phyloP scores from a whole-genome alignment of 2,797 vertebrate genomes.

The Cottoperca gobio region DNA sequence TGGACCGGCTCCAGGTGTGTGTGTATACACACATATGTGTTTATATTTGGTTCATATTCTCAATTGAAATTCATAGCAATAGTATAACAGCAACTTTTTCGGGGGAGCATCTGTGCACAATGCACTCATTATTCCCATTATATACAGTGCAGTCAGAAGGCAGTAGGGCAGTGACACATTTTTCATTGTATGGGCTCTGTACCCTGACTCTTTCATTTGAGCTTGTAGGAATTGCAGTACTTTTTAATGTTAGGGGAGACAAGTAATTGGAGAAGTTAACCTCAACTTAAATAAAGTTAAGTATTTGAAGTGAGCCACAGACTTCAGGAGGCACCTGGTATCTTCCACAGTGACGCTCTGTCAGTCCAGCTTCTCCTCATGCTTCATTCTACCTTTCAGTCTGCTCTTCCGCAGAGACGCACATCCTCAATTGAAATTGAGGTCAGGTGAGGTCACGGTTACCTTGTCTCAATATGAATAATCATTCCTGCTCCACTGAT shows the following conservation, averaged over 20 bases:
- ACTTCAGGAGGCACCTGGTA: not conserved
- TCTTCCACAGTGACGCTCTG: not conserved
- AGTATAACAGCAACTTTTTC: not conserved
- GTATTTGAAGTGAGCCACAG: not conserved
- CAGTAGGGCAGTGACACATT: not conserved
- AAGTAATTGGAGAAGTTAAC: not conserved
- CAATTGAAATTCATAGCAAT: not conserved
- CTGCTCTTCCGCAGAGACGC: not conserved
- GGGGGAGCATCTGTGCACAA: constrained; percentile 3
- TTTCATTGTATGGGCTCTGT: not conserved
- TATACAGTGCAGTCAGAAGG: not conserved
- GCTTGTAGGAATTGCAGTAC: not conserved
- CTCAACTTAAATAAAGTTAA: not conserved
- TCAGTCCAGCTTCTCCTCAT: not conserved
- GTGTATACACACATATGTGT: not conserved
- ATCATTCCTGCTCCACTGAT: not conserved
- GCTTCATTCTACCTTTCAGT: not conserved
- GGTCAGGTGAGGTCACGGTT: not conserved
- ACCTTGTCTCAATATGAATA: not conserved
- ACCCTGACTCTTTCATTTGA: not conserved
- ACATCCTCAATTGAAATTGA: not conserved
- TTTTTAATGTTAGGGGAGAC: not conserved
- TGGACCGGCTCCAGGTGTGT: too few relatives aligned
- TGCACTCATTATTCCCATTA: constrained; percentile 23
- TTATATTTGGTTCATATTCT: not conserved